Percentiles rank a stretch among this genome's conserved stretches.
phyloP scores from a whole-genome alignment of 2,888 invertebrate genomes.

The Nymphalis urticae region DNA sequence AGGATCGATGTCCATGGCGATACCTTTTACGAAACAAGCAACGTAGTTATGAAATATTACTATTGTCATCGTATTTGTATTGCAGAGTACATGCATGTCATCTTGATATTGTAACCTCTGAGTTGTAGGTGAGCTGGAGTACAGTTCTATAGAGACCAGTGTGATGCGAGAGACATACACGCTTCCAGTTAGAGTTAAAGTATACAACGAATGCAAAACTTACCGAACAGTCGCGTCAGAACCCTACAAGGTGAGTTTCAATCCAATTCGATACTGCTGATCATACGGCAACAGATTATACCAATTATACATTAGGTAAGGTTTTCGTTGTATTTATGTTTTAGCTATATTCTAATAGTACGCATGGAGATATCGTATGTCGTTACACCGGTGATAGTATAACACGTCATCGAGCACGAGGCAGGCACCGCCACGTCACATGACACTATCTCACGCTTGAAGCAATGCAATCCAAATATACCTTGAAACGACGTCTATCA shows the following conservation, averaged over 20 bases:
- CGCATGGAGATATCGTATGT: neutral
- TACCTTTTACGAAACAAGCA: neutral
- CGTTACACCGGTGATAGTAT: slow-evolving; percentile 12
- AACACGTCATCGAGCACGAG: slow-evolving; percentile 33
- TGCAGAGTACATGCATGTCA: neutral
- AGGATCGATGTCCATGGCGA: neutral
- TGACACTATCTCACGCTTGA: slow-evolving; percentile 32
- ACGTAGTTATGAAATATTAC: neutral
- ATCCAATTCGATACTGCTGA: slow-evolving; percentile 4
- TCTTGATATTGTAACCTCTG: neutral
- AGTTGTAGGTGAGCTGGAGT: neutral
- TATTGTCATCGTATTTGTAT: neutral
- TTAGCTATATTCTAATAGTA: neutral
- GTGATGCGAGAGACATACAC: neutral
- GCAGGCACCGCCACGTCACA: slow-evolving; percentile 42
- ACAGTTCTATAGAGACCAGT: too few relatives aligned
- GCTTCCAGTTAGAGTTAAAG: neutral
- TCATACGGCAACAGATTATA: neutral
- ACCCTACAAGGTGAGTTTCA: slow-evolving; percentile 3
- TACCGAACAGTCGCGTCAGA: slow-evolving; percentile 21
- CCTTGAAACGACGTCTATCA: slow-evolving; percentile 78
- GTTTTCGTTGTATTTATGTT: neutral
- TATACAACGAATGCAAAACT: slow-evolving; percentile 21
- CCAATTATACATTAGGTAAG: neutral
- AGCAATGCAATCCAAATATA: slow-evolving; percentile 50